Evolutionary conservation across 2,113 vertebrate species (phyloP).

Genomic region (Anolis sagrei): DNA sequence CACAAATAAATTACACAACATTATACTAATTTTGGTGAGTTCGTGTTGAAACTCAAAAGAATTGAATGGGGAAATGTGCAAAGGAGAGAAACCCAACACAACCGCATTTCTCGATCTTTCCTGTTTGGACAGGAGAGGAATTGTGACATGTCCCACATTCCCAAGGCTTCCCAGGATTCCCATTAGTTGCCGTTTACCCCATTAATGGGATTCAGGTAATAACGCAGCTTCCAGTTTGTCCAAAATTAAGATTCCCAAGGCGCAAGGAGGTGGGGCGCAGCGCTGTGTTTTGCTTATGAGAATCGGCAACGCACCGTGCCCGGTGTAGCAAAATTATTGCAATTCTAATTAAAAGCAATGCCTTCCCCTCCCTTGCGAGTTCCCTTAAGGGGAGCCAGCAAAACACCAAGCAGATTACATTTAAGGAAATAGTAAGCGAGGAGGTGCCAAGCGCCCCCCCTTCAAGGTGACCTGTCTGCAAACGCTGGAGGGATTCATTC

Average conservation of each 20-base stretch:
- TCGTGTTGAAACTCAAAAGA: too few relatives aligned
- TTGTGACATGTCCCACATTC: not conserved
- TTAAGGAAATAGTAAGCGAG: not conserved
- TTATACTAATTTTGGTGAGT: too few relatives aligned
- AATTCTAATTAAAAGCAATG: not conserved
- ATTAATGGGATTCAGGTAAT: not conserved
- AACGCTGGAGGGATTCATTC: too few relatives aligned
- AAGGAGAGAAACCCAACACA: too few relatives aligned
- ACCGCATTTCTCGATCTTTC: too few relatives aligned
- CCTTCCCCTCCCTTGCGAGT: not conserved
- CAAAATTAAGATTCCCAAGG: not conserved
- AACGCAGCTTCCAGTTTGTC: not conserved
- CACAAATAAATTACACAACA: too few relatives aligned
- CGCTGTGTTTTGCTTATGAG: not conserved
- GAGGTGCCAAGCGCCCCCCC: not conserved
- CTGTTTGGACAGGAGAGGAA: not conserved
- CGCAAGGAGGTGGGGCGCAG: not conserved
- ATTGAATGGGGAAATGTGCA: too few relatives aligned
- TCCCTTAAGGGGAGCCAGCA: not conserved
- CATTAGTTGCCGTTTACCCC: not conserved
- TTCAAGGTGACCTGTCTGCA: not conserved
- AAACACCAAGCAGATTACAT: not conserved
- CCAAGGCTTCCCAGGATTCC: not conserved
- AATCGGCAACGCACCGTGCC: not conserved
- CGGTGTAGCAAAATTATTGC: not conserved